A percentile compares a stretch with the other conserved stretches of the same genome.
Evolutionary conservation across 2,888 invertebrate species (phyloP).

Genomic region (Melipona beecheii): DNA sequence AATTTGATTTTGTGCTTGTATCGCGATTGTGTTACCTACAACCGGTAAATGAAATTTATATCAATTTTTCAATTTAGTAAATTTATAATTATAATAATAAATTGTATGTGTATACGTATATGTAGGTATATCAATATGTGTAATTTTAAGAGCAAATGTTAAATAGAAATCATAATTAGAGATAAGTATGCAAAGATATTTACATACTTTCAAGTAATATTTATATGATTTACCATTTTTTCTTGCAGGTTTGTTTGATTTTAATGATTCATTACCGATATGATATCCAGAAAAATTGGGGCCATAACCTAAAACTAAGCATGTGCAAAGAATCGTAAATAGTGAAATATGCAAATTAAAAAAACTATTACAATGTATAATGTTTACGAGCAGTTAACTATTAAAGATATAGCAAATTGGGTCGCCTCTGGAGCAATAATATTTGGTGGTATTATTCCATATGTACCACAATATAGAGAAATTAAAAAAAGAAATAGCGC

Average conservation of each 20-base stretch:
- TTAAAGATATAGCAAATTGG: conserved; percentile 92
- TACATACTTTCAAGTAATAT: background rate
- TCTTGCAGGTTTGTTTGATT: conserved; percentile 51
- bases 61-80: background rate
- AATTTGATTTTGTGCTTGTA: background rate
- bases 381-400: conserved; percentile 86
- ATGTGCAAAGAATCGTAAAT: conserved; percentile 37
- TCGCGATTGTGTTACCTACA: background rate
- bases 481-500: conserved; percentile 96
- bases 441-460: conserved; percentile 97
- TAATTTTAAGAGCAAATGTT: conserved; percentile 11
- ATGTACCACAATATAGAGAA: conserved; percentile 97
- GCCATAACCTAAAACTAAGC: conserved; percentile 57
- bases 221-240: conserved; percentile 1
- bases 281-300: conserved; percentile 36
- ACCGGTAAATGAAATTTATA: background rate
- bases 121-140: background rate
- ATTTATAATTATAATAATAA: background rate
- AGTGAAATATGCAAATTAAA: conserved; percentile 34
- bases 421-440: conserved; percentile 95
- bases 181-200: background rate
- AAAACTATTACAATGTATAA: conserved; percentile 65
- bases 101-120: background rate
- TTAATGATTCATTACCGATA: conserved; percentile 47
- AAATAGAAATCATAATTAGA: background rate